A percentile compares a stretch with the other conserved stretches of the same genome.
Evolutionary conservation across 2,888 invertebrate species (phyloP).

Genomic region (Patella pellucida): DNA sequence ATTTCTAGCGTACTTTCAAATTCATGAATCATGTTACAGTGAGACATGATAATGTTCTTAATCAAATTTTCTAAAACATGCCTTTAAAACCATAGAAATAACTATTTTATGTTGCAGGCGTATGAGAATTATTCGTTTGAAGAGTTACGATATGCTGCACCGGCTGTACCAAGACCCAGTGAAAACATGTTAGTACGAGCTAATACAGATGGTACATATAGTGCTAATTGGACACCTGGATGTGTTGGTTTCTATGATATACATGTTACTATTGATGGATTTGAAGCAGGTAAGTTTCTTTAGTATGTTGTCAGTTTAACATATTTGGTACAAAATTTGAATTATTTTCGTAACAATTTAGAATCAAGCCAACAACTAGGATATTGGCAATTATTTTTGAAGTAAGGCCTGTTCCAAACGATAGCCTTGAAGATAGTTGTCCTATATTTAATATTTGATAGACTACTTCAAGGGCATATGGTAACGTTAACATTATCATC

Average conservation of each 20-base stretch:
- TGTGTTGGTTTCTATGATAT: slow-evolving; percentile 91
- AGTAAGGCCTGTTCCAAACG: too few species aligned
- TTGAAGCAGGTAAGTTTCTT: slow-evolving; percentile 68
- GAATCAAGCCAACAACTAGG: too few species aligned
- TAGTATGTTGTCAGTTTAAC: too few species aligned
- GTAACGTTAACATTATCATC: too few species aligned
- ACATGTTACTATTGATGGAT: slow-evolving; percentile 88
- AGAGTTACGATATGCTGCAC: slow-evolving; percentile 84
- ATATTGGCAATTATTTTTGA: too few species aligned
- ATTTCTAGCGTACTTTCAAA: background rate
- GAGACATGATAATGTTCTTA: background rate
- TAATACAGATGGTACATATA: slow-evolving; percentile 85
- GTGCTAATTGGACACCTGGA: slow-evolving; percentile 92
- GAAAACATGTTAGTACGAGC: slow-evolving; percentile 85
- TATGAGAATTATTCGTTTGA: slow-evolving; percentile 95
- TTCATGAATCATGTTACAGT: too few species aligned
- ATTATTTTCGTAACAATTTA: background rate
- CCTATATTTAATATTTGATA: too few species aligned
- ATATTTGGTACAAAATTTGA: background rate
- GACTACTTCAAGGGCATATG: too few species aligned
- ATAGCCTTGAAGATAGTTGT: too few species aligned
- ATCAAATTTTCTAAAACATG: background rate
- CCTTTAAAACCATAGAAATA: background rate
- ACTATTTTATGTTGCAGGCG: slow-evolving; percentile 74
- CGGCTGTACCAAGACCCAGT: slow-evolving; percentile 79